Conservation (phyloP, 1,140 invertebrate genomes). For the Heliconius nattereri region DNA sequence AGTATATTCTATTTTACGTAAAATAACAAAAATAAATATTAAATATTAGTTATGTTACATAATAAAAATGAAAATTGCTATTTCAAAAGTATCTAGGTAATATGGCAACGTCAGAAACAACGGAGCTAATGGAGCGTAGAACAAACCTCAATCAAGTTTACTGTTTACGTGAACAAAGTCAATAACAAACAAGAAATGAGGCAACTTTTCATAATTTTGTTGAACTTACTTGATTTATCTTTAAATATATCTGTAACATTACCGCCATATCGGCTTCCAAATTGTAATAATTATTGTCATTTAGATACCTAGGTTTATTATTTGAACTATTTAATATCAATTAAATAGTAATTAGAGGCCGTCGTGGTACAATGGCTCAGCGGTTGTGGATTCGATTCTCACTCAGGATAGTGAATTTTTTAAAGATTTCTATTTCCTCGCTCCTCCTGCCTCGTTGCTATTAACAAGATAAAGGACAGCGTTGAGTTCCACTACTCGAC, state of each 20-base stretch:
- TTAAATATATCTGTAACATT: not conserved
- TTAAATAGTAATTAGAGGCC: not conserved
- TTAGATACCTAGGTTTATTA: not conserved
- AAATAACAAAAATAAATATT: not conserved
- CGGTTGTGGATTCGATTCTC: not conserved
- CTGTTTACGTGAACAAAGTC: conserved; percentile 9
- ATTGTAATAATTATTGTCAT: not conserved
- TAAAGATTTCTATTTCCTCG: too few relatives aligned
- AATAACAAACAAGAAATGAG: conserved; percentile 7
- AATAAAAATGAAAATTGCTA: not conserved
- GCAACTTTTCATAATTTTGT: not conserved
- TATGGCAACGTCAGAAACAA: conserved; percentile 1
- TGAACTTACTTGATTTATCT: not conserved
- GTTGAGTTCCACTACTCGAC: too few relatives aligned
- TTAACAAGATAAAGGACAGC: too few relatives aligned
- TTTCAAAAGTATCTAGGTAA: not conserved
- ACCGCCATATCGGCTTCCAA: not conserved
- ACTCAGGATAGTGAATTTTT: too few relatives aligned
- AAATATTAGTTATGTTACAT: not conserved
- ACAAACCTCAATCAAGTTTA: conserved; percentile 6
- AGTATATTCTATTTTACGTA: not conserved
- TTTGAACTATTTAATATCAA: not conserved
- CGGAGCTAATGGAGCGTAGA: not conserved
- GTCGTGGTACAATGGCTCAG: not conserved
- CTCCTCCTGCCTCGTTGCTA: too few relatives aligned